Evolutionary conservation across 2,888 invertebrate genomes (phyloP).

Genomic region (Volucella bombylans): DNA sequence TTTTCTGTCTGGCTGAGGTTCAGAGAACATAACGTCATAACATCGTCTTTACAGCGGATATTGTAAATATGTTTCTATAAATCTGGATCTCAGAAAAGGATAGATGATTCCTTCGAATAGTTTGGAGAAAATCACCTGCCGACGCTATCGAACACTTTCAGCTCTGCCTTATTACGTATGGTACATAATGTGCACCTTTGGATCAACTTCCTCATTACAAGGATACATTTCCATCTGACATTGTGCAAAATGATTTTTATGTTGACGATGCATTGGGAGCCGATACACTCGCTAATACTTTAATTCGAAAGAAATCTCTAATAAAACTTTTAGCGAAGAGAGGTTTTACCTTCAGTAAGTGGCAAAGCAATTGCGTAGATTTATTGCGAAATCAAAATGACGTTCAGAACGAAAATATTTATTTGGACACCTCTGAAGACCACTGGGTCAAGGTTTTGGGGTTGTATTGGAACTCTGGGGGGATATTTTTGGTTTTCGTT

Average conservation of each 20-base stretch:
- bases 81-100: slow-evolving; percentile 9
- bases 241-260: slow-evolving; percentile 17
- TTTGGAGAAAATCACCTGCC: slow-evolving; percentile 3
- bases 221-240: slow-evolving; percentile 9
- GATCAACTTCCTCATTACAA: background rate
- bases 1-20: too few species aligned
- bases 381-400: too few species aligned
- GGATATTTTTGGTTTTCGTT: slow-evolving; percentile 4
- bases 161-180: slow-evolving; percentile 7
- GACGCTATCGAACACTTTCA: background rate
- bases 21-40: too few species aligned
- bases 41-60: background rate
- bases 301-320: background rate
- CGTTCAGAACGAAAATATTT: too few species aligned
- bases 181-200: slow-evolving; percentile 9
- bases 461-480: too few species aligned
- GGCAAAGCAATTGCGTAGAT: background rate
- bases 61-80: slow-evolving; percentile 21
- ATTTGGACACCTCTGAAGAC: too few species aligned
- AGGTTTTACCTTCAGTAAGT: background rate
- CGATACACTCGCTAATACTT: background rate
- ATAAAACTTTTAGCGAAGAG: background rate
- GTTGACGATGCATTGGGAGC: slow-evolving; percentile 11
- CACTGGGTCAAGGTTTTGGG: too few species aligned
- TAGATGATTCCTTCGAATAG: background rate